Evolutionary conservation across 2,797 vertebrate species (phyloP), one percentile per base, ranked within the genome.

Genomic region (Sebastolobus alascanus): DNA sequence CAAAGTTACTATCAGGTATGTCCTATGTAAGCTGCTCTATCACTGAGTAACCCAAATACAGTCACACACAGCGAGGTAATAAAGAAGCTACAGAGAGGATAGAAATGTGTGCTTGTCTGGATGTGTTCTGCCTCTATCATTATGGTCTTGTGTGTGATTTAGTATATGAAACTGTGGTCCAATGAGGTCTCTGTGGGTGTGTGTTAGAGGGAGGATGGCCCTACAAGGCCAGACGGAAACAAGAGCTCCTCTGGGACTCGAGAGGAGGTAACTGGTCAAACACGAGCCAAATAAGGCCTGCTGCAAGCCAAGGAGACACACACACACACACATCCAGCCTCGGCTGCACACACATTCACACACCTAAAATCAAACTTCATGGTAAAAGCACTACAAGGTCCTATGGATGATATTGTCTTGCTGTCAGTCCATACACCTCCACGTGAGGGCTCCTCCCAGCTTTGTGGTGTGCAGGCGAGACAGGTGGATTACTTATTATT

Each of bases 231-330:
- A 95, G 90, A 95, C 93, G 94, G 94, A 97, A 96, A 90, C 93
- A 79, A 90, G 83, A 83, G 92, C 94, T 94, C 92, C 90, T 85
- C 91, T 89, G 85, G 87, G 90, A 91, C 90, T 92, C 79, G 72
- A 91, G 95, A 95, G 94, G 95, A 95, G 93, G 93, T 92, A 94
- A 94, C 85, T 87, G 94, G 94, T 95, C 96, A 95, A 94, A 95
- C 85, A 20, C 87, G 82, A 93, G 95, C 97, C 97, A 97, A 97
- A 98, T 97, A 97, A 94, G 97, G 97, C 89, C 92, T 93, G 94
- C 82, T 91, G 79, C 75, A 82, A n/a, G 52, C n/a, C 52, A 54
- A 63, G 80, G 84, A 92, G 90, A 68, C 77, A 83, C 69, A 60
- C 40, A 85, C 79, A 85, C 79, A 83, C 73, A 60, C 38, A 85